These are phyloP conservation scores for Aegotheles bennettii DNA, from an alignment of 2,113 vertebrate genomes.

Conservation along the genomic window DNA sequence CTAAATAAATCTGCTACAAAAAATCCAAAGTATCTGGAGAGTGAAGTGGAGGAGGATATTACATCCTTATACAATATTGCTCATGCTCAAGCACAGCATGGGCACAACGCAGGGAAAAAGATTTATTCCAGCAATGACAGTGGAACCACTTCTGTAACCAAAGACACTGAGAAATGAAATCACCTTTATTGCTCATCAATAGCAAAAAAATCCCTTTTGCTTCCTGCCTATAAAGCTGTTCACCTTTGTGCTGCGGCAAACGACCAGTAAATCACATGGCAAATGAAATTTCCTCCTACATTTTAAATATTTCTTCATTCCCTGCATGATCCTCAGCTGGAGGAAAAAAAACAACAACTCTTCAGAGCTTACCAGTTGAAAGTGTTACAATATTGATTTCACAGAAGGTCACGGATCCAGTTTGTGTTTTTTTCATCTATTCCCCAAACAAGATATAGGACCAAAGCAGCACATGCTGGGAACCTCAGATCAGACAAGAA, in stretches of 20 bases:
- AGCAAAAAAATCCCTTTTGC: not conserved
- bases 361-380: not conserved
- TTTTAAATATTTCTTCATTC: constrained; percentile 51
- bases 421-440: not conserved
- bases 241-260: not conserved
- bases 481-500: not conserved
- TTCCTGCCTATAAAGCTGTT: constrained; percentile 11
- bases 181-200: not conserved
- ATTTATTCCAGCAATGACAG: constrained; percentile 36
- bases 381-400: not conserved
- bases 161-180: constrained; percentile 12
- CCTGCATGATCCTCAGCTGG: not conserved
- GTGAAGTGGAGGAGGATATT: not conserved
- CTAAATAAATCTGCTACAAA: not conserved
- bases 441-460: not conserved
- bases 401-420: not conserved
- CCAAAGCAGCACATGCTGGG: not conserved
- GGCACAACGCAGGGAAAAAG: not conserved
- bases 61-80: not conserved
- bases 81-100: not conserved
- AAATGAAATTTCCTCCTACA: constrained; percentile 18
- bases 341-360: constrained; percentile 5
- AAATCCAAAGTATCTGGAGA: not conserved
- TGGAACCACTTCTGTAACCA: not conserved
- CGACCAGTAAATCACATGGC: not conserved